Percentiles rank a stretch among this genome's conserved stretches.
Evolutionary conservation across 2,113 vertebrate species (phyloP).

Genomic region (Spheniscus mendiculus): DNA sequence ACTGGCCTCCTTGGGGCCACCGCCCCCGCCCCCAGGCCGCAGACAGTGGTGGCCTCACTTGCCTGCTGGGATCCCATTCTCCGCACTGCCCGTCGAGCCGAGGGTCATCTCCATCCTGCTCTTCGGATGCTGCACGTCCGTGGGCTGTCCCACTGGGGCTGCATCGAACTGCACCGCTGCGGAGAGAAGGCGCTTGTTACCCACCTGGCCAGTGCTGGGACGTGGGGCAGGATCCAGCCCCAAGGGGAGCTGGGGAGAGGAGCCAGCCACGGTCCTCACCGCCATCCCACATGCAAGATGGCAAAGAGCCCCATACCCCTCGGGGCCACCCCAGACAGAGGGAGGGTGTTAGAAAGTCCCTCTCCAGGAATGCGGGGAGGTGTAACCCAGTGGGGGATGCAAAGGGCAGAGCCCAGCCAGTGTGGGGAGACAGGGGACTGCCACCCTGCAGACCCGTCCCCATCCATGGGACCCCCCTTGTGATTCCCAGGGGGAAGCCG

Average conservation of each 20-base stretch:
- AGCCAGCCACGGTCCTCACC: neutral
- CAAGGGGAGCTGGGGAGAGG: neutral
- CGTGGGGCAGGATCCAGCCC: neutral
- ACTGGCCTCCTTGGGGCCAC: neutral
- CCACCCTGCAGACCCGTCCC: neutral
- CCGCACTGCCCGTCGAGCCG: neutral
- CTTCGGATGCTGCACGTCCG: neutral
- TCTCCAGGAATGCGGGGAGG: neutral
- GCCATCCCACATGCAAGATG: neutral
- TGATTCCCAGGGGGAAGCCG: neutral
- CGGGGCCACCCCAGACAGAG: neutral
- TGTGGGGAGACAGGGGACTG: fast-evolving
- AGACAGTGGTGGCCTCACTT: neutral
- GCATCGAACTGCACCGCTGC: neutral
- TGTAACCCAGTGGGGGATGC: fast-evolving
- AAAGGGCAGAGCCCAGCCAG: neutral
- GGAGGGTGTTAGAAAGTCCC: neutral
- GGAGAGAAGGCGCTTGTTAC: neutral
- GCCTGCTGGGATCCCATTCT: neutral
- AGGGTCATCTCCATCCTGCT: constrained; percentile 8
- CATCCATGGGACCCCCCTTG: neutral
- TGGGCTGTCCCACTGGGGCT: neutral
- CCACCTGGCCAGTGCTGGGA: fast-evolving
- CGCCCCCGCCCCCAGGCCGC: fast-evolving
- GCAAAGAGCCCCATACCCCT: neutral